phyloP scores from a whole-genome alignment of 2,888 invertebrate species.

The Glyphotaelius pellucidus region DNA sequence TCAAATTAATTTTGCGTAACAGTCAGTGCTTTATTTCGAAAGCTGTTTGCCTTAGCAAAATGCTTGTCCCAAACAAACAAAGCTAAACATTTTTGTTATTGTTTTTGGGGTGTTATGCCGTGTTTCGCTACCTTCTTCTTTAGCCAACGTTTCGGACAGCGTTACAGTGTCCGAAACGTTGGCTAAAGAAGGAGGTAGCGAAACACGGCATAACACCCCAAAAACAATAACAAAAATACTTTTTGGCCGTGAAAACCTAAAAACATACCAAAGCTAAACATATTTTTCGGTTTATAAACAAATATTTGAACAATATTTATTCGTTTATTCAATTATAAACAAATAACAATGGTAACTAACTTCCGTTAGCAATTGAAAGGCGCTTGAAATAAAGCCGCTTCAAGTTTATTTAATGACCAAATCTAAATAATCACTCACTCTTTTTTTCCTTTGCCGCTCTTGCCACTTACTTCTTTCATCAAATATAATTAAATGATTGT shows the following conservation, averaged over 20 bases:
- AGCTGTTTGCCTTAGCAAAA: not conserved
- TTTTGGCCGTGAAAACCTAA: too few relatives aligned
- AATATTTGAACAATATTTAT: not conserved
- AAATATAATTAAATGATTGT: not conserved
- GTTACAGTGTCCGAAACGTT: too few relatives aligned
- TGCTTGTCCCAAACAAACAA: not conserved
- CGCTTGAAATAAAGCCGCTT: too few relatives aligned
- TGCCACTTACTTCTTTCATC: not conserved
- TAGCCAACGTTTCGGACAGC: too few relatives aligned
- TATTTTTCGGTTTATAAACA: not conserved
- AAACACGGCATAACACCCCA: too few relatives aligned
- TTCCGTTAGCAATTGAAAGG: too few relatives aligned
- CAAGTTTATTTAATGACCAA: not conserved
- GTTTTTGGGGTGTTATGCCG: too few relatives aligned
- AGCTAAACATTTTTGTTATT: not conserved
- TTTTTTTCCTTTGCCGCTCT: not conserved
- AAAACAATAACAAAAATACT: too few relatives aligned
- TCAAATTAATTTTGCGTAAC: not conserved
- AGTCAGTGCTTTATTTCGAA: not conserved
- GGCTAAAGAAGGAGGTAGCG: too few relatives aligned
- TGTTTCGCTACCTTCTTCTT: too few relatives aligned
- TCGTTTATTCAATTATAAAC: not conserved
- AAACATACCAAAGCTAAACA: not conserved
- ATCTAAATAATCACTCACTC: not conserved
- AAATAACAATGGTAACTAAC: too few relatives aligned